Percentiles rank a stretch among this genome's conserved stretches.
Conservation (phyloP, 2,797 vertebrate genomes). For the Graptemys geographica region DNA sequence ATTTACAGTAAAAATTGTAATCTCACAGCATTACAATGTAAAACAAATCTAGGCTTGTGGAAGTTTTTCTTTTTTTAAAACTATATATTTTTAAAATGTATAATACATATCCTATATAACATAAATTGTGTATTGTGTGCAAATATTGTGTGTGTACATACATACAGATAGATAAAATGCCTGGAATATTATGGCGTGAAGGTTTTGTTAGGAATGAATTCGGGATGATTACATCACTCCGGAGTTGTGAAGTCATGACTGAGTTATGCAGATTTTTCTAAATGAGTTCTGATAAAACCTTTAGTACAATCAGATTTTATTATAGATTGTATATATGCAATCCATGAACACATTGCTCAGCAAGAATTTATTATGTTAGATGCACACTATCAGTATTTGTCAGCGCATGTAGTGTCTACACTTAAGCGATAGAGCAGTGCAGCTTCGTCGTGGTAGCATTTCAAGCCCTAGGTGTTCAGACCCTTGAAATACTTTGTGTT, state of each 20-base stretch:
- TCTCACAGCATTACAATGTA: not conserved
- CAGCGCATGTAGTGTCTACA: not conserved
- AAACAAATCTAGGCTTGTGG: not conserved
- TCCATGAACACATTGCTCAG: no score
- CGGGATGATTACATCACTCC: not conserved
- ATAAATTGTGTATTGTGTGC: not conserved
- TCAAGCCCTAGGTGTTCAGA: no score
- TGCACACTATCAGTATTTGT: no score
- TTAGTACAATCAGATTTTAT: not conserved
- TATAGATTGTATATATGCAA: no score
- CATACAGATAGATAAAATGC: no score
- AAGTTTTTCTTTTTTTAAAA: not conserved
- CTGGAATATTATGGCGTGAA: not conserved
- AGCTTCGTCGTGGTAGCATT: no score
- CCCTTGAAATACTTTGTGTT: no score
- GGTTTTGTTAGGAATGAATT: not conserved
- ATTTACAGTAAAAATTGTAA: not conserved
- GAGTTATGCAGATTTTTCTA: not conserved
- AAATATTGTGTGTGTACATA: not conserved
- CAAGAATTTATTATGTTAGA: no score
- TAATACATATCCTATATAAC: not conserved
- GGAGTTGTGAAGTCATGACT: not conserved
- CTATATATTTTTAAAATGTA: no score
- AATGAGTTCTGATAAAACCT: not conserved
- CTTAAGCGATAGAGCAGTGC: no score